Percentiles rank a stretch among this genome's conserved stretches.
These are phyloP conservation scores for Turdus rufiventris DNA, from an alignment of 2,113 vertebrate species.

Conservation along the genomic window DNA sequence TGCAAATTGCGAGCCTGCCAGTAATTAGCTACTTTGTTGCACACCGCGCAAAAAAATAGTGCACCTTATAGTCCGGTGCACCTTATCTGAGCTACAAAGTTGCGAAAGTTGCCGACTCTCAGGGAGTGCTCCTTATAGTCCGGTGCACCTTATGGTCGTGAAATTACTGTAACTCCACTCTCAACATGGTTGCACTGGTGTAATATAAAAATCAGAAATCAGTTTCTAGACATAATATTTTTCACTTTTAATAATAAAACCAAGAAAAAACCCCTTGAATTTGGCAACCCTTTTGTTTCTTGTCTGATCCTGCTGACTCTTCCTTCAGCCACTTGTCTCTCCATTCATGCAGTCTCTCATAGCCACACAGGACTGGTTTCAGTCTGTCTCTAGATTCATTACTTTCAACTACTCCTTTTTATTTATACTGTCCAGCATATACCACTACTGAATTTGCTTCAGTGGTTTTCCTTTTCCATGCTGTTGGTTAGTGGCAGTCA, in stretches of 20 bases:
- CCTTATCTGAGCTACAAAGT: no score
- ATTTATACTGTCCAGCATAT: not conserved
- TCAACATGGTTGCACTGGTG: not conserved
- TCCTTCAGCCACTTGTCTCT: not conserved
- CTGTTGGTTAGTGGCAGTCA: not conserved
- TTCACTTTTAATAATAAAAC: not conserved
- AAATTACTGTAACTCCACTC: no score
- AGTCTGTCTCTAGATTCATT: not conserved
- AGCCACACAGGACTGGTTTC: not conserved
- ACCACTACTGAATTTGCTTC: not conserved
- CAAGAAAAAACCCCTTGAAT: not conserved
- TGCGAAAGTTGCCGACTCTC: no score
- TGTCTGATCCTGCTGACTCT: not conserved
- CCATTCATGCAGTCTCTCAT: not conserved
- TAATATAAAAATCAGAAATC: not conserved
- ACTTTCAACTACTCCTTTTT: not conserved
- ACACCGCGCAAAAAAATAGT: no score
- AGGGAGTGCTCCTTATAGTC: no score
- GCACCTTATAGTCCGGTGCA: no score
- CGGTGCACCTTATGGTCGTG: no score
- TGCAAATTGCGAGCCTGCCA: no score
- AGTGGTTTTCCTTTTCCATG: not conserved
- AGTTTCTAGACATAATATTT: not conserved
- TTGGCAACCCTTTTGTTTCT: not conserved
- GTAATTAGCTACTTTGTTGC: no score